Evolutionary conservation across 2,888 invertebrate species (phyloP), one percentile per base, ranked within the genome.

Genomic region (Sarcophaga rosellei): DNA sequence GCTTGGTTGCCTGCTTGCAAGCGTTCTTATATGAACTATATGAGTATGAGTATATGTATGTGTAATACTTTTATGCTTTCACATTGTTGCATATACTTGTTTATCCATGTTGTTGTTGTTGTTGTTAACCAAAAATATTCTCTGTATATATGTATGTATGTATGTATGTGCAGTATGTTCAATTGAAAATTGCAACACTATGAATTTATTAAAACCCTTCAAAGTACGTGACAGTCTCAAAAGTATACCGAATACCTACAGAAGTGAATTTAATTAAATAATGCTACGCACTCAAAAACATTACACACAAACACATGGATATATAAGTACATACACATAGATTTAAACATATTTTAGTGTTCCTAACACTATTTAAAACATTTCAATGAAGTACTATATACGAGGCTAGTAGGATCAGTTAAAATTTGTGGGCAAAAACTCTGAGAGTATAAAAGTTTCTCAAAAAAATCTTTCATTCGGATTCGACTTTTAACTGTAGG

Each of bases 251-350:
- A 53, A 4, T 53, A 15, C 70, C 23, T 59, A 12, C 12, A 15
- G 45, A 81, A 61, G 45, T 61, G 61, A 72, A 75, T 81, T 81
- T 81, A 81, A 70, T 81, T 81, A 78, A 70, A 77, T 81, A 68
- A 76, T 65, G 17, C 20, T 25, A 73, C 45, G 53, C 72, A 59
- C 47, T 57, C 0, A 10, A 12, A 66, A 53, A 75, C 59, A 57
- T n/a, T 20, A 25, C n/a, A 35, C 10, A 44, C n/a, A 65, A 65
- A n/a, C n/a, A 11, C n/a, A n/a, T 44, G 47, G 21, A 12, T 5
- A 0, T 35, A 35, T 0, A 35, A 3, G 15, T 21, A 44, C 11
- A 11, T 68, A 45, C 20, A 21, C 44, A 45, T 4, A 17, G 6
- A 5, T 68, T 68, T 10, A 35, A 8, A 35, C 35, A 35, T 35